A percentile compares a stretch with the other conserved stretches of the same genome.
Conservation (phyloP, 2,888 invertebrate genomes). For the Acholoe squamosa region DNA sequence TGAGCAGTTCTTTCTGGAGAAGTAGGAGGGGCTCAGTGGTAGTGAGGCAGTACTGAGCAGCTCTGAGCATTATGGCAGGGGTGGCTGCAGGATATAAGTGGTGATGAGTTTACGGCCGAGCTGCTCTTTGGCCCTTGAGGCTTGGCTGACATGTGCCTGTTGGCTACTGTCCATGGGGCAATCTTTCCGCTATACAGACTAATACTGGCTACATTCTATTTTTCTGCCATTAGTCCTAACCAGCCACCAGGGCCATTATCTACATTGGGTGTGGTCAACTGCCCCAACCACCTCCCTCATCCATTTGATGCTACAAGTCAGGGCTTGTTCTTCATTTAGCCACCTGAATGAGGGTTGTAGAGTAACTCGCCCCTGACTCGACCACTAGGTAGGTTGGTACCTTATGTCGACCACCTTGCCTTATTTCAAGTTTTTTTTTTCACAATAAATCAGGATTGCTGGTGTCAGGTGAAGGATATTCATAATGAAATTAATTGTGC, state of each 20-base stretch:
- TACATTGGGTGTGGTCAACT: background rate
- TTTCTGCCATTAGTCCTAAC: background rate
- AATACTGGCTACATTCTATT: background rate
- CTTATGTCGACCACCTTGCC: too few relatives aligned
- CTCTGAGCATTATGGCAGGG: too few relatives aligned
- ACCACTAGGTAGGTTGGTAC: too few relatives aligned
- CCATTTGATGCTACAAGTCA: background rate
- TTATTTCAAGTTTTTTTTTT: too few relatives aligned
- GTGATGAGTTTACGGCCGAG: background rate
- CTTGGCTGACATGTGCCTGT: background rate
- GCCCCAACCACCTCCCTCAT: too few relatives aligned
- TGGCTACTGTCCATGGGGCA: background rate
- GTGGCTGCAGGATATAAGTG: background rate
- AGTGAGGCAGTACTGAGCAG: too few relatives aligned
- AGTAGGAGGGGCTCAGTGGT: too few relatives aligned
- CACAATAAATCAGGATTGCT: too few relatives aligned
- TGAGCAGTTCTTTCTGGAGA: too few relatives aligned
- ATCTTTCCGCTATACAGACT: background rate
- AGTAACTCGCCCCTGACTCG: too few relatives aligned
- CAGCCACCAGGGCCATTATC: background rate
- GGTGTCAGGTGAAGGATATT: too few relatives aligned
- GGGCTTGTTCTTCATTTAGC: background rate
- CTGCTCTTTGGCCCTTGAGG: conserved; percentile 15
- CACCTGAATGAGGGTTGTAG: background rate
- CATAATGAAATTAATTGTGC: too few relatives aligned